Percentiles rank a stretch among this genome's conserved stretches.
These are phyloP conservation scores for Dryobates pubescens DNA, from an alignment of 2,797 vertebrate genomes.

Conservation along the genomic window DNA sequence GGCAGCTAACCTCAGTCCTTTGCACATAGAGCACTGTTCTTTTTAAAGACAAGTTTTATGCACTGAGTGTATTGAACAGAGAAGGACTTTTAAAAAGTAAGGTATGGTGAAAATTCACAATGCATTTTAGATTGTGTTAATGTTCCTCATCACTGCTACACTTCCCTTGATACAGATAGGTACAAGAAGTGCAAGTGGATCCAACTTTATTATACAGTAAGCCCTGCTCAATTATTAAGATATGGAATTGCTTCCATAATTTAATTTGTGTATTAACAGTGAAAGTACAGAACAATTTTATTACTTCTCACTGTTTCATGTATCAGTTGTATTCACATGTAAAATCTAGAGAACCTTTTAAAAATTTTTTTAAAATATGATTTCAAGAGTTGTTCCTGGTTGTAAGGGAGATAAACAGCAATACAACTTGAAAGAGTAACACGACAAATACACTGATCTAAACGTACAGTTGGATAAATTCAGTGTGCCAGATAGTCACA, in stretches of 20 bases:
- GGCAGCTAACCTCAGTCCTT: not conserved
- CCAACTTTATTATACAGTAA: not conserved
- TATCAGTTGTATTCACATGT: not conserved
- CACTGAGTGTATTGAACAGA: not conserved
- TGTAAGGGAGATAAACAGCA: not conserved
- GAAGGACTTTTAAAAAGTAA: not conserved
- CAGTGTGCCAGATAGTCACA: not conserved
- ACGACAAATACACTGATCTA: not conserved
- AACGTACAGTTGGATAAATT: not conserved
- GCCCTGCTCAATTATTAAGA: not conserved
- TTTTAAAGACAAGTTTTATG: not conserved
- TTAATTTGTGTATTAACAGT: not conserved
- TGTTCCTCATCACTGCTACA: not conserved
- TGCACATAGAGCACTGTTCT: fast-evolving
- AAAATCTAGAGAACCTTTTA: not conserved
- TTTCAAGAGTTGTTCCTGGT: not conserved
- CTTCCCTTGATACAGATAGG: not conserved
- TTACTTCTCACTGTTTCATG: not conserved
- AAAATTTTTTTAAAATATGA: not conserved
- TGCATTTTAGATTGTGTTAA: not conserved
- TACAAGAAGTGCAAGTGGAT: not conserved
- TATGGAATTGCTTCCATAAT: not conserved
- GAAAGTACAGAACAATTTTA: not conserved
- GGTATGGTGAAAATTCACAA: not conserved
- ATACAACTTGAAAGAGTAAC: not conserved